phyloP scores from a whole-genome alignment of 2,888 invertebrate species.

The Zygogramma bicolorata region DNA sequence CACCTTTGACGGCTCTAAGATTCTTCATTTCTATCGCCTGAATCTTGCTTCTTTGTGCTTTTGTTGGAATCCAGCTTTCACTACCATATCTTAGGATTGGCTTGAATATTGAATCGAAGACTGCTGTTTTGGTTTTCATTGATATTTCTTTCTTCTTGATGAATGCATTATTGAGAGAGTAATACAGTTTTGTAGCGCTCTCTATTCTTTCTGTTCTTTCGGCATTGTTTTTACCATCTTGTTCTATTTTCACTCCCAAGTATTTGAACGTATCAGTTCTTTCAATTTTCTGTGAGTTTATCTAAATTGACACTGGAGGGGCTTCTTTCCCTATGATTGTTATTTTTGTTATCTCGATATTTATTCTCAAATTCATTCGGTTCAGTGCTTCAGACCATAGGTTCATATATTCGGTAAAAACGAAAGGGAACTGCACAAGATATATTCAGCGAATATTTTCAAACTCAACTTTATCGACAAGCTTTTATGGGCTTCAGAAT shows the following conservation, averaged over 20 bases:
- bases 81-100: background rate
- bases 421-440: no score
- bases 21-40: background rate
- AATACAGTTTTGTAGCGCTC: background rate
- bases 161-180: background rate
- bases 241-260: background rate
- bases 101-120: background rate
- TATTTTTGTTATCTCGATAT: background rate
- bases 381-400: background rate
- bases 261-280: background rate
- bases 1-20: background rate
- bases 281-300: background rate
- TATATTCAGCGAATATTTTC: no score
- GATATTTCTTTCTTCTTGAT: background rate
- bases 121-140: background rate
- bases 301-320: background rate
- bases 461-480: no score
- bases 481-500: no score
- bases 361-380: background rate
- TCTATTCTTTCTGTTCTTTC: background rate
- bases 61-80: background rate
- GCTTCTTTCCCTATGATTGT: background rate
- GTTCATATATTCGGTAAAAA: no score
- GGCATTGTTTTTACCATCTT: background rate
- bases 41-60: background rate